These are phyloP conservation scores for Eidolon dupreanum DNA, from an alignment of 2,797 vertebrate species.

Conservation along the genomic window DNA sequence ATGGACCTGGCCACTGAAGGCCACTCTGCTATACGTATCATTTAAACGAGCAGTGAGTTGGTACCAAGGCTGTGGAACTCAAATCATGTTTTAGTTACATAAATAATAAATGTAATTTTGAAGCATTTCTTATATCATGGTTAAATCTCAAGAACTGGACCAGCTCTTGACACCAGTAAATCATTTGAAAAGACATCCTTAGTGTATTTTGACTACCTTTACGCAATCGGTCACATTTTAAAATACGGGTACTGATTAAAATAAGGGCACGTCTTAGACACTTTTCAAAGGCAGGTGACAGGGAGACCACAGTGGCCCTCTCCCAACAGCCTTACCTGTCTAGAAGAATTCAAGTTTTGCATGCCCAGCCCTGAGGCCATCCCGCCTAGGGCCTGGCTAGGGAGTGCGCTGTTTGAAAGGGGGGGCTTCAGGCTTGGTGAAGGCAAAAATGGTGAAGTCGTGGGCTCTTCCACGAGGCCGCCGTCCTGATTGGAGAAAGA, in stretches of 20 bases:
- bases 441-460: slow-evolving; percentile 99
- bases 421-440: slow-evolving; percentile 99
- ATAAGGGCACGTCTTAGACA: neutral
- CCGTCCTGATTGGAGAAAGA: slow-evolving; percentile 92
- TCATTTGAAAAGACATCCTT: too few species aligned
- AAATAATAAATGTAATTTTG: neutral
- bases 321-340: slow-evolving; percentile 92
- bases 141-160: neutral
- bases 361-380: slow-evolving; percentile 97
- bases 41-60: neutral
- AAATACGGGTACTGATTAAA: neutral
- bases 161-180: neutral
- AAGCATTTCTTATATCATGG: neutral
- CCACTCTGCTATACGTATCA: neutral
- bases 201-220: neutral
- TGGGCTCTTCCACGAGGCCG: slow-evolving; percentile 96
- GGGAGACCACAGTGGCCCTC: slow-evolving; percentile 23
- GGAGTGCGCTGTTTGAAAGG: slow-evolving; percentile 97
- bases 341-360: slow-evolving; percentile 99
- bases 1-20: slow-evolving; percentile 14
- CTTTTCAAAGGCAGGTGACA: neutral
- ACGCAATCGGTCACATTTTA: accelerated
- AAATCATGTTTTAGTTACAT: accelerated
- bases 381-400: slow-evolving; percentile 97
- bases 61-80: neutral